Base-by-base conservation (phyloP, 2,113 vertebrate species). In the Excalfactoria chinensis region DNA sequence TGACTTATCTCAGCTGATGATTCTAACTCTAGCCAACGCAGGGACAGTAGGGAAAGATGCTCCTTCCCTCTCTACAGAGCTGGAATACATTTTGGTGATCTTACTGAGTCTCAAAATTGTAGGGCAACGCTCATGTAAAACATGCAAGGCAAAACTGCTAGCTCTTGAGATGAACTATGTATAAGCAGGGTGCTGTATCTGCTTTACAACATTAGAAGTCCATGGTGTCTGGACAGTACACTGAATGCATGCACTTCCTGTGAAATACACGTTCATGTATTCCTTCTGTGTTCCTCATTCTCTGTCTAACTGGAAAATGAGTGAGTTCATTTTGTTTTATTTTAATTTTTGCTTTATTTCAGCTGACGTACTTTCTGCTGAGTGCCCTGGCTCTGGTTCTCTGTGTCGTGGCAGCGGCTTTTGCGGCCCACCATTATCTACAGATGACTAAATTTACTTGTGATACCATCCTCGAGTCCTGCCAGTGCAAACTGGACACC, bases 301-400 rank as follows among this genome's bases (percentile, higher is more conserved):
- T 67, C 58, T 30, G 2, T 13, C 6, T 75, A 73, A 66, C 75
- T 41, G 15, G 58, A 40, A 74, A 78, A 70, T n/a, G 19, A 18
- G 8, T 5, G 12, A 22, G 5, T 11, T 11, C 4, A 1, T 1
- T 17, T 25, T 7, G 11, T 13, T 30, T 6, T 6, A 7, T 22
- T 8, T 30, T 18, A 19, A 14, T 28, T 55, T 53, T 32, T 26
- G 23, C 48, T 96, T 46, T 90, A 69, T 94, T 93, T 13, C 98
- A 99, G 99, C 95, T 99, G 37, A 76, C 97, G 9, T 99, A 99
- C 96, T 99, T 99, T 64, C n/a, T 99, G 90, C 97, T 99, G 96
- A 99, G 98, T 2, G 96, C 98, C 25, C 83, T 98, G 21, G 98
- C 98, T 70, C 95, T 99, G 97, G 96, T 98, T 20, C 96, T 98